phyloP scores from a whole-genome alignment of 1,140 invertebrate species.

The Brachionus paranguensis region DNA sequence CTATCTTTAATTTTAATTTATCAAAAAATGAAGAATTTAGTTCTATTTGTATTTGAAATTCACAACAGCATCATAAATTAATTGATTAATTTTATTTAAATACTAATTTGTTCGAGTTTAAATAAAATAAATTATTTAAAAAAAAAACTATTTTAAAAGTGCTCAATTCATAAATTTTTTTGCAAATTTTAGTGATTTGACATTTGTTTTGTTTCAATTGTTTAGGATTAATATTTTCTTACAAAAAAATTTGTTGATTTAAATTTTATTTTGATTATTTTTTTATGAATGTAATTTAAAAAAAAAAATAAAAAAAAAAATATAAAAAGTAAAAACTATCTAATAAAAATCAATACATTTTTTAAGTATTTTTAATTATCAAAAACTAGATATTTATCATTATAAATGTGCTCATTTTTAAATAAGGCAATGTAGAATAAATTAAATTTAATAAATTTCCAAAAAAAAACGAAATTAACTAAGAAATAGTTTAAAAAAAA shows the following conservation, averaged over 20 bases:
- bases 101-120: too few species aligned
- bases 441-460: constrained; percentile 28
- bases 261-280: constrained; percentile 8
- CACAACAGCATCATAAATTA: too few species aligned
- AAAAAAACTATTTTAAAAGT: too few species aligned
- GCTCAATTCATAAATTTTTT: too few species aligned
- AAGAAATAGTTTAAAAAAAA: background rate
- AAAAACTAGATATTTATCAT: background rate
- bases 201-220: too few species aligned
- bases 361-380: background rate
- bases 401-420: background rate
- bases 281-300: background rate
- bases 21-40: too few species aligned
- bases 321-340: background rate
- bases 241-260: background rate
- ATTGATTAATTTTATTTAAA: too few species aligned
- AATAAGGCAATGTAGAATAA: constrained; percentile 18
- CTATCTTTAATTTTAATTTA: background rate
- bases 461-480: background rate
- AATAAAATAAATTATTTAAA: too few species aligned
- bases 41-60: too few species aligned
- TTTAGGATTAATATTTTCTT: background rate
- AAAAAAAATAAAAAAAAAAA: background rate
- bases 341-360: background rate
- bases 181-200: too few species aligned